Base-by-base conservation (phyloP, 2,797 vertebrate genomes). In the Rhabdomys pumilio region DNA sequence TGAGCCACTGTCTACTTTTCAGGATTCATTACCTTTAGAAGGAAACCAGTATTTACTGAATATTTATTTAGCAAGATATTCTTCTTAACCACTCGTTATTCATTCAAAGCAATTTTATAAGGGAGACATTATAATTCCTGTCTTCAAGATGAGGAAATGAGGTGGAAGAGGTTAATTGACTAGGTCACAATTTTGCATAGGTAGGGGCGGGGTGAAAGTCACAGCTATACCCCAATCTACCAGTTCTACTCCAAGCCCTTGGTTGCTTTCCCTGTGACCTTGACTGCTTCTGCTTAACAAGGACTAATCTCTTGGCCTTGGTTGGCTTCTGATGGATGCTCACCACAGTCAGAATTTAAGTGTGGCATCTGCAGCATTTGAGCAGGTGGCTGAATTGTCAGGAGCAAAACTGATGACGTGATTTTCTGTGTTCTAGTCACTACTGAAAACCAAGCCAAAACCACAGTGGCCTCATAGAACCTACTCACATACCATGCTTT, bases 61-160 rank as follows among this genome's bases (percentile, higher is more conserved):
- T 55, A 53, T 67, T 86, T 63, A 50, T 26, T 55, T 4, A 41
- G 57, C 67, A 63, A 12, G 50, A 13, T 20, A 50, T 38, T 89
- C 55, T 73, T 80, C 38, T 91, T 63, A 72, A 50, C 57, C 20
- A 26, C 1, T 44, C n/a, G 61, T 72, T 24, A 63, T 41, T 94
- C 44, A 57, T 53, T 57, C 75, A 80, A 19, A 4, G 5, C 24
- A 85, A 61, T 59, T 94, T 55, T 95, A 57, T 44, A 20, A 85
- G 14, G 20, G 24, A 86, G 50, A 24, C 67, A 63, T 77, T 69
- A 41, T 9, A 2, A 69, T 82, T 91, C 55, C 76, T 69, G 26
- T 83, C 95, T 87, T 87, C 79, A 75, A 77, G 29, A 76, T 38
- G 67, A 20, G 50, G 90, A 91, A 59, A 86, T 55, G 72, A 83